Evolutionary conservation across 1,140 invertebrate species (phyloP).

Genomic region (Macrotrachela quadricornifera): DNA sequence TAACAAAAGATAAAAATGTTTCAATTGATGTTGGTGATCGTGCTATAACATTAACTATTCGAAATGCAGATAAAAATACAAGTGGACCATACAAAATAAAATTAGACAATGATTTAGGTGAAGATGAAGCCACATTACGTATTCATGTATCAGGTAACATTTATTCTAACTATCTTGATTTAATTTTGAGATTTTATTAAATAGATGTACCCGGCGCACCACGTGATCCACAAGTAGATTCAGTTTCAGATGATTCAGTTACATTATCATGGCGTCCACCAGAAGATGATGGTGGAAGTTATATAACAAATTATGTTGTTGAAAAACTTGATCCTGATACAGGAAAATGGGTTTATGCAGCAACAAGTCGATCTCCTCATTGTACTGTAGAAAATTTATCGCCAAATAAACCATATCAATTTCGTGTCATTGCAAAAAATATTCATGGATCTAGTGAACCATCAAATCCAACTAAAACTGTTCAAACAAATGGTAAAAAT

Average conservation of each 20-base stretch:
- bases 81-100: constrained; percentile 77
- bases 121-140: constrained; percentile 76
- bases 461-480: constrained; percentile 16
- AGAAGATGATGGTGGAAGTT: constrained; percentile 57
- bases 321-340: constrained; percentile 60
- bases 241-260: constrained; percentile 78
- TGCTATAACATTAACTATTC: constrained; percentile 77
- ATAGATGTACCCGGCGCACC: constrained; percentile 65
- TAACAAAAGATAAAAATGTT: constrained; percentile 30
- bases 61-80: constrained; percentile 71
- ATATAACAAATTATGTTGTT: constrained; percentile 83
- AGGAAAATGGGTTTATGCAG: constrained; percentile 74
- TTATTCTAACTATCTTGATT: neutral
- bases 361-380: constrained; percentile 46
- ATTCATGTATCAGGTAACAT: constrained; percentile 69
- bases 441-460: constrained; percentile 82
- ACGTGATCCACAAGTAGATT: constrained; percentile 62
- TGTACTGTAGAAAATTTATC: constrained; percentile 21
- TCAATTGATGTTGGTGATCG: constrained; percentile 54
- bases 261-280: constrained; percentile 87
- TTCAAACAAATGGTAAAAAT: neutral
- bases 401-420: constrained; percentile 54
- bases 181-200: constrained; percentile 4
- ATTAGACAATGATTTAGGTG: constrained; percentile 84
- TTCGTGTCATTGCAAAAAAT: constrained; percentile 90